Evolutionary conservation across 1,140 invertebrate genomes (phyloP), one percentile per base, ranked within the genome.

Genomic region (Drosophila pseudoananassae): DNA sequence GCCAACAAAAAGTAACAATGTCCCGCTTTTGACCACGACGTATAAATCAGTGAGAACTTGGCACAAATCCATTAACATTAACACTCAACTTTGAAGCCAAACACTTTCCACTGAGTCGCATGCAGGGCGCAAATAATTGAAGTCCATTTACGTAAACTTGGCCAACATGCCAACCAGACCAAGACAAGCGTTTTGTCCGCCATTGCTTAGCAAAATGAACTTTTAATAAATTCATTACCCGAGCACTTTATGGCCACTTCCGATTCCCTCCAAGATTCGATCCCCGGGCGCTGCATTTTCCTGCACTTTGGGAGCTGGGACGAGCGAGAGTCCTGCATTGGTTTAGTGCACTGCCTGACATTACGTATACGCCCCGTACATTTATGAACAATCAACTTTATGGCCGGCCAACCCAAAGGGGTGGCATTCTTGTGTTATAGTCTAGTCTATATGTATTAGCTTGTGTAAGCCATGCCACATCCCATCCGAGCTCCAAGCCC

Each of bases 321-420:
- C 25, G 6, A 27, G 25, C 46, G 29, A 33, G 71, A 43, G 54
- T 74, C 46, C 49, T 78, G 76, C 76, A 80, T 69, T 84, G 80
- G 53, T 79, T 78, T 84, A 72, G 73, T 84, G 81, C 81, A 78
- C 31, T 51, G 55, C 47, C 58, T 33, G 70, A 70, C 82, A 88
- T 88, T 88, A 88, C 83, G 83, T 88, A 88, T 88, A 88, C 83
- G 83, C 83, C 83, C 83, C 83, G 55, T 83, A 88, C 82, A 85
- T 85, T 85, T 85, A 85, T 85, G 82, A 77, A 78, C 82, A 82
- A 85, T 87, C 83, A 85, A 87, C 74, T 85, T 85, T 82, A 85
- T 64, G 43, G 68, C 60, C 65, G 6, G 61, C 70, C 69, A 50
- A 49, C 55, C 14, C 51, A 40, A 1, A 20, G 40, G 45, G 54